Base-by-base conservation (phyloP, 2,888 invertebrate genomes). In the Tipula unca region DNA sequence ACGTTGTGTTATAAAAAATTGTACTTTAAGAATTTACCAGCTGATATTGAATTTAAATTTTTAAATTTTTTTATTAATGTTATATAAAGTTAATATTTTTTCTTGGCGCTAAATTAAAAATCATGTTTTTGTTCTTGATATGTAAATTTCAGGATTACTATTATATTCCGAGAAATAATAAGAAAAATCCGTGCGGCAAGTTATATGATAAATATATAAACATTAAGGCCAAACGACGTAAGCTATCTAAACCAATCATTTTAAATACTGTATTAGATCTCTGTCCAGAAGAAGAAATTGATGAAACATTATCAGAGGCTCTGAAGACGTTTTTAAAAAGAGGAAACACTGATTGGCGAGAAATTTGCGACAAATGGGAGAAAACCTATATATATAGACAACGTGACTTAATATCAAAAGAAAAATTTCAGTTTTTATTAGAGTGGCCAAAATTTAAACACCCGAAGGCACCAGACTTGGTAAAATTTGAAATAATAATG, bases 331-430 rank as follows among this genome's bases (percentile, higher is more conserved):
- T n/a, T 8, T 20, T 85, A 29, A 32, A 39, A 6, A 82, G 85
- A 29, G 42, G 83, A 3, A 39, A n/a, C 32, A 20, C 83, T 1
- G n/a, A 85, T 29, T 85, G 85, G 82, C 29, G 6, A 14, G 36
- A 36, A 5, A 14, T 83, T 39, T 85, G 85, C 29, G 83, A 85
- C 25, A 85, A 54, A 29, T 85, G 85, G 84, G 54, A 85, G 54
- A 85, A 85, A 48, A 85, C 85, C 1, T 85, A 84, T 84, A 32
- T 0, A 14, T 48, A 35, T 4, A 82, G 84, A 42, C 85, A 84
- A 35, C 17, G 25, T n/a, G 84, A 85, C 14, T 8, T 69, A 69
- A 69, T 10, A 69, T 32, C 17, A 17, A 69, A 69, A 69, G 25
- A 69, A 1, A 69, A 0, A 29, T 1, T 17, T 8, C 17, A 84